These are phyloP conservation scores for Buphagus erythrorhynchus DNA, from an alignment of 2,797 vertebrate species.

Conservation along the genomic window DNA sequence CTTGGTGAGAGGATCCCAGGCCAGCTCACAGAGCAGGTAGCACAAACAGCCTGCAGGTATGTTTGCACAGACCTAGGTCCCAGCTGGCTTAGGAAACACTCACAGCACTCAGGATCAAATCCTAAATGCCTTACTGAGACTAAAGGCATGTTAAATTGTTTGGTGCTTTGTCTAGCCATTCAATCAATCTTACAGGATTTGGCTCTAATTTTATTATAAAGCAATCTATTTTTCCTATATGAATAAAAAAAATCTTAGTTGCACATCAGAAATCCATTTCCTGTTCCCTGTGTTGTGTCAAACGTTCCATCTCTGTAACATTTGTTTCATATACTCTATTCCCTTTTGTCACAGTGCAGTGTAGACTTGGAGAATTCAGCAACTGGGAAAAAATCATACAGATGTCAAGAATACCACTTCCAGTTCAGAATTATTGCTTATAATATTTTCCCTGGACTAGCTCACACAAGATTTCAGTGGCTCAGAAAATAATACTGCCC, in stretches of 20 bases:
- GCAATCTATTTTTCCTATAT: background rate
- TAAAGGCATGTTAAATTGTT: background rate
- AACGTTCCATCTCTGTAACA: background rate
- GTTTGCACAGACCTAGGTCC: background rate
- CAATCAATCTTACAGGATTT: background rate
- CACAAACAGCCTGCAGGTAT: background rate
- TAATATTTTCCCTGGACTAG: background rate
- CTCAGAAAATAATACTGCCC: background rate
- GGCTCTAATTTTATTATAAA: background rate
- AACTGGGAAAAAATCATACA: background rate
- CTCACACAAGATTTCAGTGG: background rate
- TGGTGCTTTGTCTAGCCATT: background rate
- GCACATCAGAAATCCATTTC: background rate
- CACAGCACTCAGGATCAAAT: background rate
- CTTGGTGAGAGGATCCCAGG: background rate
- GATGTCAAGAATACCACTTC: background rate
- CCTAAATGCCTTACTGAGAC: background rate
- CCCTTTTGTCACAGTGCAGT: background rate
- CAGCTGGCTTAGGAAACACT: rapidly evolving
- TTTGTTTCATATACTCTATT: background rate
- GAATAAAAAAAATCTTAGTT: background rate
- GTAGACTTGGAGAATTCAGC: background rate
- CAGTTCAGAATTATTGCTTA: background rate
- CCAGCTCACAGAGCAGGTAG: background rate
- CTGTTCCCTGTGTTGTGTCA: background rate